Evolutionary conservation across 2,888 invertebrate species (phyloP).

Genomic region (Axea sp.): DNA sequence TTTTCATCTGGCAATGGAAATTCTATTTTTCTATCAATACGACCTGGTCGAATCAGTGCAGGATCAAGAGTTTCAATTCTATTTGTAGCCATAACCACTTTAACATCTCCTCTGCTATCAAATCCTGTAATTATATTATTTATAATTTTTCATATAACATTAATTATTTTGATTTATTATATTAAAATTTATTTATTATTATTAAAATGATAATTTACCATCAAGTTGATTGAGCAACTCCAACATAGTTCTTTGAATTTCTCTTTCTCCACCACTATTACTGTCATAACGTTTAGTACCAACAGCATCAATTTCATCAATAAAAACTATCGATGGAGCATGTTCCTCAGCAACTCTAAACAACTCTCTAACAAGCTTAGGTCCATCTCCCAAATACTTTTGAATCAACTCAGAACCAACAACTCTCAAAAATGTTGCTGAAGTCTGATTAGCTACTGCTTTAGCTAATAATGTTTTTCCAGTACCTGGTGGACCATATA

Average conservation of each 20-base stretch:
- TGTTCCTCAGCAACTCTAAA: slow-evolving; percentile 99
- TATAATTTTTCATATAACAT: no score
- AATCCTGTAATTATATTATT: slow-evolving; percentile 73
- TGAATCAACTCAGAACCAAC: slow-evolving; percentile 99
- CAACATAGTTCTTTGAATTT: slow-evolving; percentile 99
- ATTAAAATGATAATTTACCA: slow-evolving; percentile 82
- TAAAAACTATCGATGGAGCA: slow-evolving; percentile 99
- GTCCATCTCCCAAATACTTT: slow-evolving; percentile 99
- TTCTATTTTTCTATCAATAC: slow-evolving; percentile 99
- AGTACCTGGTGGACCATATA: slow-evolving; percentile 98
- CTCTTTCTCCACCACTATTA: slow-evolving; percentile 99
- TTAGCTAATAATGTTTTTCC: slow-evolving; percentile 99
- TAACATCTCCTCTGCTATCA: slow-evolving; percentile 77
- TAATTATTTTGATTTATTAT: no score
- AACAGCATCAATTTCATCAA: slow-evolving; percentile 99
- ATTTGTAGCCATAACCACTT: slow-evolving; percentile 98
- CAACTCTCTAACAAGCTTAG: slow-evolving; percentile 97
- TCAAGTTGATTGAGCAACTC: slow-evolving; percentile 98
- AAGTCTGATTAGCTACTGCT: slow-evolving; percentile 99
- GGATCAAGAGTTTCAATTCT: slow-evolving; percentile 99
- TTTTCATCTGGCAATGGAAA: slow-evolving; percentile 99
- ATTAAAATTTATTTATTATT: background rate
- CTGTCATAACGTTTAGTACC: slow-evolving; percentile 99
- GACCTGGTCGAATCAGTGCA: slow-evolving; percentile 97
- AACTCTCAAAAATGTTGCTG: slow-evolving; percentile 98